These are phyloP conservation scores for Neosilurus mollespiculum DNA, from an alignment of 2,797 vertebrate species.

Conservation along the genomic window DNA sequence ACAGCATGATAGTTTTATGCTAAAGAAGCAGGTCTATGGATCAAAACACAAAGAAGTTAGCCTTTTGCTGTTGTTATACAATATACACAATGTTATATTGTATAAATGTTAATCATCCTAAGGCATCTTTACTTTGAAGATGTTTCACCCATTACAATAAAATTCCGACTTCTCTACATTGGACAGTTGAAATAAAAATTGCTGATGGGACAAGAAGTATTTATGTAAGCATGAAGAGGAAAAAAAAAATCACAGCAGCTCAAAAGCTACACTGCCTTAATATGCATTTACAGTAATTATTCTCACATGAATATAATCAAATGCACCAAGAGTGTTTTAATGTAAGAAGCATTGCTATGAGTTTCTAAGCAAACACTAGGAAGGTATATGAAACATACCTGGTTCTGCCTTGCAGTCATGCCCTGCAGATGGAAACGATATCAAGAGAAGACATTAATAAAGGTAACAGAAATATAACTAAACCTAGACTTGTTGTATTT, in stretches of 20 bases:
- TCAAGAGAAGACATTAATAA: background rate
- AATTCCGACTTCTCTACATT: background rate
- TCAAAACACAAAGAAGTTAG: background rate
- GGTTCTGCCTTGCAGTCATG: background rate
- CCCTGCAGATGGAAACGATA: slow-evolving; percentile 25
- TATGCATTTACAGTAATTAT: background rate
- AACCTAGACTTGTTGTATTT: background rate
- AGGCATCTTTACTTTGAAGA: background rate
- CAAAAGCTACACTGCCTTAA: slow-evolving; percentile 12
- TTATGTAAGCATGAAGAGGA: background rate
- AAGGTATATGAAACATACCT: slow-evolving; percentile 29
- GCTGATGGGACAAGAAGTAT: background rate
- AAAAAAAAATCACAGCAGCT: slow-evolving; percentile 15
- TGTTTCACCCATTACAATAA: slow-evolving; percentile 9
- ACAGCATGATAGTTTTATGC: background rate
- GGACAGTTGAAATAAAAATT: background rate
- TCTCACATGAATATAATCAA: slow-evolving; percentile 8
- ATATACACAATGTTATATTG: background rate
- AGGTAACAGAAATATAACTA: background rate
- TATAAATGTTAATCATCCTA: background rate
- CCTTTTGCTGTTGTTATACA: background rate
- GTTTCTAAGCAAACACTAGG: background rate
- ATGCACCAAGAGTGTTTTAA: slow-evolving; percentile 8
- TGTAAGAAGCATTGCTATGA: background rate
- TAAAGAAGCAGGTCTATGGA: background rate